Conservation (phyloP, 2,888 invertebrate genomes). For the Ethmia dodecea region DNA sequence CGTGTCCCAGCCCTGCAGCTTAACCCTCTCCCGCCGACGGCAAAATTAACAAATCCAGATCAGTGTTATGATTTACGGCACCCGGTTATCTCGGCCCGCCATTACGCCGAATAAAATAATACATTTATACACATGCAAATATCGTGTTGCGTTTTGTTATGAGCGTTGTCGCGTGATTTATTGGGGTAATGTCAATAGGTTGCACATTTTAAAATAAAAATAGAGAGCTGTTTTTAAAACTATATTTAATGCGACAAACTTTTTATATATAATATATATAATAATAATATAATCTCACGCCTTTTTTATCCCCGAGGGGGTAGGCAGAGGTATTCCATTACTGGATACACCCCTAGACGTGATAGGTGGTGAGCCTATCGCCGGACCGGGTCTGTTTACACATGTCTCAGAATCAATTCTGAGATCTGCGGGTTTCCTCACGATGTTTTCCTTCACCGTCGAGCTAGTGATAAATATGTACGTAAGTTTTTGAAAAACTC, state of each 20-base stretch:
- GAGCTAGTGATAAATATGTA: too few species aligned
- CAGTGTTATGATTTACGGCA: constrained; percentile 63
- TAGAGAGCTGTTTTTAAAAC: not conserved
- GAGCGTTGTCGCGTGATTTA: not conserved
- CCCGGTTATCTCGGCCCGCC: constrained; percentile 44
- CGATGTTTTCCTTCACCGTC: too few species aligned
- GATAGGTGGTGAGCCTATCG: too few species aligned
- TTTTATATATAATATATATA: not conserved
- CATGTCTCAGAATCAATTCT: too few species aligned
- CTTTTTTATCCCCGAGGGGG: not conserved
- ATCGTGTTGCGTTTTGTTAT: constrained; percentile 21
- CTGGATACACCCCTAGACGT: too few species aligned
- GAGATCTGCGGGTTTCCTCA: too few species aligned
- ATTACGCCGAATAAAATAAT: constrained; percentile 51
- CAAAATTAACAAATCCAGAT: constrained; percentile 66
- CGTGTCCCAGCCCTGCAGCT: constrained; percentile 30
- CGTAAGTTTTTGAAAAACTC: too few species aligned
- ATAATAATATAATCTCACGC: not conserved
- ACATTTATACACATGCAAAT: constrained; percentile 51
- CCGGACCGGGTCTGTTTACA: too few species aligned
- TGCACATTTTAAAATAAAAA: not conserved
- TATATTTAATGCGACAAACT: not conserved
- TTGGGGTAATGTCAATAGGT: not conserved
- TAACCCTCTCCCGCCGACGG: constrained; percentile 28
- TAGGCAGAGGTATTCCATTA: not conserved